A percentile compares a stretch with the other conserved stretches of the same genome.
These are phyloP conservation scores for Dicyrtomina minuta DNA, from an alignment of 2,888 invertebrate species.

Conservation along the genomic window DNA sequence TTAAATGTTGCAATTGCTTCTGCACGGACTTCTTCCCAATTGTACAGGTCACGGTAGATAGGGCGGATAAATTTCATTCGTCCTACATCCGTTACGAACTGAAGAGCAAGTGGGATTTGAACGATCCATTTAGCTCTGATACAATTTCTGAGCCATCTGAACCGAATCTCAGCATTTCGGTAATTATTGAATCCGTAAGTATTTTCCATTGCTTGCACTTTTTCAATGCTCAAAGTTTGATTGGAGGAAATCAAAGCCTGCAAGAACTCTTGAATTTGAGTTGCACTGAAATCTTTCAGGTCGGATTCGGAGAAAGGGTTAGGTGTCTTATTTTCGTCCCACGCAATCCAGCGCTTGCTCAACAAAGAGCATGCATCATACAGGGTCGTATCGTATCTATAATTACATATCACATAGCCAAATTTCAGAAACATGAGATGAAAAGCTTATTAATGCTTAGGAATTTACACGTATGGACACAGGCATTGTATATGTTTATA, in stretches of 20 bases:
- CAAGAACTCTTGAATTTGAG: conserved; percentile 70
- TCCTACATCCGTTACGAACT: conserved; percentile 79
- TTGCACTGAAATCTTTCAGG: conserved; percentile 62
- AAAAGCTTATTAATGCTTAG: no score
- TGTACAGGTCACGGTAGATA: conserved; percentile 67
- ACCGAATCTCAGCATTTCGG: conserved; percentile 76
- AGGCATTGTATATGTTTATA: conserved; percentile 65
- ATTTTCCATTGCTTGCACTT: conserved; percentile 65
- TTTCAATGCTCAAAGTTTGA: conserved; percentile 60
- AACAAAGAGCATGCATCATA: conserved; percentile 65
- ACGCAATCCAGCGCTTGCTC: conserved; percentile 62
- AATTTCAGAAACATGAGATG: no score
- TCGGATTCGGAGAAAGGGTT: conserved; percentile 60
- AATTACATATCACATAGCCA: not conserved
- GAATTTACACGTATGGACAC: conserved; percentile 63
- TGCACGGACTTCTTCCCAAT: conserved; percentile 27
- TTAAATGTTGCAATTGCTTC: conserved; percentile 29
- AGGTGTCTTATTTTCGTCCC: conserved; percentile 57
- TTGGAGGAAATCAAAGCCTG: not conserved
- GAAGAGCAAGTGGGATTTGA: conserved; percentile 67
- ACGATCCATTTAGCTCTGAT: conserved; percentile 71
- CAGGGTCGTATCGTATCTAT: conserved; percentile 69
- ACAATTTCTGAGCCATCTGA: conserved; percentile 72
- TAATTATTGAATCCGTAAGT: conserved; percentile 67
- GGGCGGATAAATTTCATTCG: conserved; percentile 90